A percentile compares a stretch with the other conserved stretches of the same genome.
Conservation (phyloP, 2,113 vertebrate species). For the Physeter macrocephalus region DNA sequence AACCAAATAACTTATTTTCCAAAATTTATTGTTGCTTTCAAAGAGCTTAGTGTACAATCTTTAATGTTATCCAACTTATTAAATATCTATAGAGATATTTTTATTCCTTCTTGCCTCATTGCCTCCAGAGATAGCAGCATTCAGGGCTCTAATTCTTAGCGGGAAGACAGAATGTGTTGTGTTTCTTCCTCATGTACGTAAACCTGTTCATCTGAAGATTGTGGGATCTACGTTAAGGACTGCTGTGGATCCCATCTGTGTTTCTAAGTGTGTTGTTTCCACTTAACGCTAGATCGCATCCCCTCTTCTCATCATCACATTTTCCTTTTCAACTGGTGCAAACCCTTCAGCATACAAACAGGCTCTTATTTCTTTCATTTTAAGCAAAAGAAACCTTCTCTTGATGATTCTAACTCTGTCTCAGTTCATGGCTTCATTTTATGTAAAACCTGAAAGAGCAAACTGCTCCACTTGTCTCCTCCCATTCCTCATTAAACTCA, state of each 20-base stretch:
- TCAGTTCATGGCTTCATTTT: neutral
- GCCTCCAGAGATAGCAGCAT: neutral
- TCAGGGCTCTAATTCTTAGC: neutral
- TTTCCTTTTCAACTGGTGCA: neutral
- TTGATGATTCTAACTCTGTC: neutral
- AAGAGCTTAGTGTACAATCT: neutral
- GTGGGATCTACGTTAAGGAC: neutral
- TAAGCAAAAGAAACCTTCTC: neutral
- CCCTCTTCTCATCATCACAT: neutral
- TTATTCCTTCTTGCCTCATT: neutral
- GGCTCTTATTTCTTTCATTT: neutral
- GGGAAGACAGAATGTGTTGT: neutral
- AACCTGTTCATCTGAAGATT: neutral
- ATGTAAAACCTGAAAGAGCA: neutral
- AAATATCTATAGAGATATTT: neutral
- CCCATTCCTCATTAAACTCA: neutral
- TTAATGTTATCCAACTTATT: neutral
- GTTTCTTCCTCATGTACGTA: neutral
- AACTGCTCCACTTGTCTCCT: neutral
- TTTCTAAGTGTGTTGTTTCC: neutral
- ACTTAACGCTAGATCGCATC: neutral
- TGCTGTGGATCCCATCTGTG: neutral
- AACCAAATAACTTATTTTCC: constrained; percentile 2
- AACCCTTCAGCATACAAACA: neutral
- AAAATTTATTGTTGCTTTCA: neutral